Conservation (phyloP, 2,888 invertebrate species). For the Tribolium freemani region DNA sequence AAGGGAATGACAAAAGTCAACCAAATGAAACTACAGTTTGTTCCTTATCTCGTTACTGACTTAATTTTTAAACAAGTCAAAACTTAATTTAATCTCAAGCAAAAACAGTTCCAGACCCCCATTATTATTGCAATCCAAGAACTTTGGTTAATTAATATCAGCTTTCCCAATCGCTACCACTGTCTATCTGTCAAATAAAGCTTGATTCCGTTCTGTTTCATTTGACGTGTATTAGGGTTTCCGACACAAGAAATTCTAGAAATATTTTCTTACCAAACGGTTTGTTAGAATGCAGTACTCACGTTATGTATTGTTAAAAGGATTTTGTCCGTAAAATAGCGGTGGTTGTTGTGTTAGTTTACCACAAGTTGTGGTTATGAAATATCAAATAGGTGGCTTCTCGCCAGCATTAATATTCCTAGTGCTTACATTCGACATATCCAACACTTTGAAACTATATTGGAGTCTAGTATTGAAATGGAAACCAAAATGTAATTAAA, state of each 20-base stretch:
- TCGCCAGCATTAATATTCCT: conserved; percentile 38
- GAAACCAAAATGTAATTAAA: conserved; percentile 46
- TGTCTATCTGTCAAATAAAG: neutral
- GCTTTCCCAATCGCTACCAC: neutral
- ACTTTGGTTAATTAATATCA: neutral
- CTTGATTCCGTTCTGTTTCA: neutral
- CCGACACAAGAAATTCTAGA: neutral
- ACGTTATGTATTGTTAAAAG: no score
- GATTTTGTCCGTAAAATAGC: neutral
- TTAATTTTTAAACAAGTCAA: neutral
- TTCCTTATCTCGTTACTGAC: no score
- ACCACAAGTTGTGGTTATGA: conserved; percentile 20
- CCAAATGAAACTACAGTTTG: no score
- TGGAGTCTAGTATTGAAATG: conserved; percentile 37
- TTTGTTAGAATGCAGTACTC: neutral
- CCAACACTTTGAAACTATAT: conserved; percentile 39
- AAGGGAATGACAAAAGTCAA: no score
- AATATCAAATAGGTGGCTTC: conserved; percentile 34
- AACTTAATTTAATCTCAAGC: neutral
- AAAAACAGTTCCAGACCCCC: no score
- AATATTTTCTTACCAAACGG: neutral
- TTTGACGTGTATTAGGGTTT: no score
- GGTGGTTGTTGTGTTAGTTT: conserved; percentile 11
- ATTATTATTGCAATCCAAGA: no score
- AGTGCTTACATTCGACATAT: conserved; percentile 22